Conservation (phyloP, 1,140 invertebrate species). For the Pemphigus obesinymphae region DNA sequence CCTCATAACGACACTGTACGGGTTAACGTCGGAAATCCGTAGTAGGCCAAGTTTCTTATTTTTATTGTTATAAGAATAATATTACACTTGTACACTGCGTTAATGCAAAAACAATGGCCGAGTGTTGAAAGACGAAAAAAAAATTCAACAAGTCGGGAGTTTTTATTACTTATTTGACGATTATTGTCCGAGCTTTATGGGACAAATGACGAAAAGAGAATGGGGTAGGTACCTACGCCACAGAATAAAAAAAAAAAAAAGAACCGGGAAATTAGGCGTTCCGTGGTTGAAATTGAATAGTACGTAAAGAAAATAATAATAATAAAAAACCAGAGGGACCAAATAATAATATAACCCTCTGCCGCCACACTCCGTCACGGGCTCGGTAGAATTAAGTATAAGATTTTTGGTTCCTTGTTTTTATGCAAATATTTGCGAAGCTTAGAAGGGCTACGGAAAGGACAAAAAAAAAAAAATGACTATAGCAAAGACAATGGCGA, state of each 20-base stretch:
- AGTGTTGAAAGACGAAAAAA: neutral
- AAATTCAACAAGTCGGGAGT: slow-evolving; percentile 7
- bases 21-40: neutral
- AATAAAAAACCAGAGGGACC: no score
- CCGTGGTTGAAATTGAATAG: slow-evolving; percentile 35
- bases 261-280: slow-evolving; percentile 23
- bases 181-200: slow-evolving; percentile 21
- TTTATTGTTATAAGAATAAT: neutral
- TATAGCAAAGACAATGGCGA: slow-evolving; percentile 17
- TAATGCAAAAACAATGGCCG: neutral
- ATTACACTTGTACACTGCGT: neutral
- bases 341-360: neutral
- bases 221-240: no score
- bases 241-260: neutral
- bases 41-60: neutral
- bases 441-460: neutral
- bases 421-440: slow-evolving; percentile 35
- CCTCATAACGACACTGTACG: neutral
- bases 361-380: no score
- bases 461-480: slow-evolving; percentile 11
- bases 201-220: slow-evolving; percentile 15
- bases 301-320: neutral
- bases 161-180: slow-evolving; percentile 22
- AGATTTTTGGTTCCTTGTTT: slow-evolving; percentile 37
- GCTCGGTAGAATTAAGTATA: neutral